Percentiles rank a stretch among this genome's conserved stretches.
Evolutionary conservation across 2,797 vertebrate species (phyloP).

Genomic region (Mus caroli): DNA sequence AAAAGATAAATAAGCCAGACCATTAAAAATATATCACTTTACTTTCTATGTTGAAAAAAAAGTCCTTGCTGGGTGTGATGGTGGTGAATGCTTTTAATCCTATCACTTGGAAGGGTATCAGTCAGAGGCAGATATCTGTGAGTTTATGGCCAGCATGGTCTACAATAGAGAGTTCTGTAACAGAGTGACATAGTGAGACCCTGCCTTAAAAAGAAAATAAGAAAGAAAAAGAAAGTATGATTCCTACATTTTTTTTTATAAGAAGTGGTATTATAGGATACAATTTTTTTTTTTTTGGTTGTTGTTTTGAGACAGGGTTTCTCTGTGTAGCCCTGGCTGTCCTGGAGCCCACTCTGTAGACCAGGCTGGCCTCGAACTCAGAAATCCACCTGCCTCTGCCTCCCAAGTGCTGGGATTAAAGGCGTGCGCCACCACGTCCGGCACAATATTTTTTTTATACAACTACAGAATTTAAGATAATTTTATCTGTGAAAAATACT

Average conservation of each 20-base stretch:
- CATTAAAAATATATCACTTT: slow-evolving; percentile 24
- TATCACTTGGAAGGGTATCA: not conserved
- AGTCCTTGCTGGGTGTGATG: not conserved
- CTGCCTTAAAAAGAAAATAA: too few species aligned
- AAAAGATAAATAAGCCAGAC: slow-evolving; percentile 25
- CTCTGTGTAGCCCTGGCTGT: too few species aligned
- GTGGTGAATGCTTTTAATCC: not conserved
- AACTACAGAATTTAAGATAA: slow-evolving; percentile 43
- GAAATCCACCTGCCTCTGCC: too few species aligned
- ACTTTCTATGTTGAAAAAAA: slow-evolving; percentile 11
- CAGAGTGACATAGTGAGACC: not conserved
- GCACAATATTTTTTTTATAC: slow-evolving; percentile 25
- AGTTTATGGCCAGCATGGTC: not conserved
- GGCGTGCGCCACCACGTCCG: too few species aligned
- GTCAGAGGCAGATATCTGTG: not conserved
- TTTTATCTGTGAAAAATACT: slow-evolving; percentile 10
- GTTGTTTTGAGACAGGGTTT: too few species aligned
- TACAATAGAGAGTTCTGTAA: not conserved
- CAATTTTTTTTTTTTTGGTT: too few species aligned
- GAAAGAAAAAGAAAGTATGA: not conserved
- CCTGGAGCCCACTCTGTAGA: too few species aligned
- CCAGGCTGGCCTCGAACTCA: too few species aligned
- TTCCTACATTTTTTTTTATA: slow-evolving; percentile 39
- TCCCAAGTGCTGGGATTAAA: too few species aligned
- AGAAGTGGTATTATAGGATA: slow-evolving; percentile 33